phyloP scores from a whole-genome alignment of 2,888 invertebrate genomes.

The Pyrocoelia pectoralis region DNA sequence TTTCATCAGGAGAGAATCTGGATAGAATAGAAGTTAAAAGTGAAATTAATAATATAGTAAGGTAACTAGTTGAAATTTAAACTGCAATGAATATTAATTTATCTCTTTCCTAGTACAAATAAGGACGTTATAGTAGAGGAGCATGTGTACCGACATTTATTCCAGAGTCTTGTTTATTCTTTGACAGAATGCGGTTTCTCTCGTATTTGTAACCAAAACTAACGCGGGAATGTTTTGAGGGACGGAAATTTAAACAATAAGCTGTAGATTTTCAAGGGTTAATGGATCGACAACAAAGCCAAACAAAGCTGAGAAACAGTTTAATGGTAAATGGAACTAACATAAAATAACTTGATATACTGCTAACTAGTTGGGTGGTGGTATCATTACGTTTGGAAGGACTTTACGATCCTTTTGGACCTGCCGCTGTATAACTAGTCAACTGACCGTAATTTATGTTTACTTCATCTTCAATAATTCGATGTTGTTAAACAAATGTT shows the following conservation, averaged over 20 bases:
- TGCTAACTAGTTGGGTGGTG: conserved; percentile 27
- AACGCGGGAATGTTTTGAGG: not conserved
- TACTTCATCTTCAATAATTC: conserved; percentile 1
- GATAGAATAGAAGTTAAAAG: too few species aligned
- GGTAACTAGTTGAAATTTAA: conserved; percentile 2
- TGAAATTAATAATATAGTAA: not conserved
- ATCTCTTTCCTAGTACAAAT: not conserved
- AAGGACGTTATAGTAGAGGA: not conserved
- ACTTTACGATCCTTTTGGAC: conserved; percentile 23
- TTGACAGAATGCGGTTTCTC: not conserved
- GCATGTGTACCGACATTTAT: not conserved
- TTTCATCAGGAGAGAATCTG: too few species aligned
- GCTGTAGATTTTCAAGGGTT: conserved; percentile 22
- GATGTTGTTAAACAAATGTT: not conserved
- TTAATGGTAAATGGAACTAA: conserved; percentile 27
- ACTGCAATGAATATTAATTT: not conserved
- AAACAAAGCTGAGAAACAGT: conserved; percentile 26
- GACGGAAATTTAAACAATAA: conserved; percentile 27
- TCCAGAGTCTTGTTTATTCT: not conserved
- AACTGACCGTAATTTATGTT: conserved; percentile 12
- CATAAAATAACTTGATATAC: conserved; percentile 29
- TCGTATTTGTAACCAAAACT: not conserved
- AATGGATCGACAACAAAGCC: conserved; percentile 25
- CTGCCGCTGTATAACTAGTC: conserved; percentile 13
- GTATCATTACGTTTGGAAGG: conserved; percentile 25